Base-by-base conservation (phyloP, 35 echinoderm and acorn worm species). In the Amphiura filiformis region DNA sequence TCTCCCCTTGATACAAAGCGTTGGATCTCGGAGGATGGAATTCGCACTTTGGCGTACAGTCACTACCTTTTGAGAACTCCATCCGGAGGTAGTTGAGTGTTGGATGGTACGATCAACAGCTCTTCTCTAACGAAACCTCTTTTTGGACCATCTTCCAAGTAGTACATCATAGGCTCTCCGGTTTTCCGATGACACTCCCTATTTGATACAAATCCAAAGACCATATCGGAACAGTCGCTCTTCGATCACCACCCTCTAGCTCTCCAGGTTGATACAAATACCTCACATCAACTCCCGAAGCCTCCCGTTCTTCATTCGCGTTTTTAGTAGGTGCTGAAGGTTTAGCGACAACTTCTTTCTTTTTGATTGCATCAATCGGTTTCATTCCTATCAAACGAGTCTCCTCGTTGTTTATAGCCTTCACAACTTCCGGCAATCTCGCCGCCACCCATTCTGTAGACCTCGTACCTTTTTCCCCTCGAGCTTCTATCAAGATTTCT, bases 141-240 rank as follows among this genome's bases (percentile, higher is more conserved):
- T n/a, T 32, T 22, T 20, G 80, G 32, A 13, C 13, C 36, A 37
- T 37, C 80, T 0, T 40, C 3, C 41, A 40, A 37, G 40, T 40
- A 82, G 36, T 82, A 82, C 35, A 82, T 32, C n/a, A 82, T 38
- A 42, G 80, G 80, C 80, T 38, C 36, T 15, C 23, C 80, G 80
- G 5, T 33, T 49, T 40, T 13, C 34, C 23, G 23, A 78, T 35
- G 17, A 35, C 31, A 78, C 76, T 28, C 76, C 76, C 76, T 0
- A 78, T 0, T 31, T 38, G 23, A 38, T 61, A 49, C 0, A 82
- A 18, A 23, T 0, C 0, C 1, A 82, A 23, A 20, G 80, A 82
- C 80, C 80, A 82, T 12, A 57, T 32, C 0, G 80, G 80, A 23
- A 38, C 80, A 40, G 80, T 52, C 35, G 80, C 35, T 28, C 80